Evolutionary conservation across 2,797 vertebrate genomes (phyloP).

Genomic region (Florisuga fusca): DNA sequence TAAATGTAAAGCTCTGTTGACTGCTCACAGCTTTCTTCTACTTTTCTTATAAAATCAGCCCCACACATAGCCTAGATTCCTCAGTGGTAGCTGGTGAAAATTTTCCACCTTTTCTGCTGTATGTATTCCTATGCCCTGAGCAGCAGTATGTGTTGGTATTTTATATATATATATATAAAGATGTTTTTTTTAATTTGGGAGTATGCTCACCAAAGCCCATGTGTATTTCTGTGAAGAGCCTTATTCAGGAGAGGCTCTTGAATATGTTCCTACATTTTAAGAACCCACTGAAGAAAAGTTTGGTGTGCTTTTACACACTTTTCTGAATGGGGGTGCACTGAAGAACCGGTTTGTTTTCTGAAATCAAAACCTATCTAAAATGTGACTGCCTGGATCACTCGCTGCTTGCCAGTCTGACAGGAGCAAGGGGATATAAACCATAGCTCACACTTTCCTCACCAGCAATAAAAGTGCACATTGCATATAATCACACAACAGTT

Average conservation of each 20-base stretch:
- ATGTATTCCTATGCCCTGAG: slow-evolving; percentile 17
- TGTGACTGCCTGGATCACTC: neutral
- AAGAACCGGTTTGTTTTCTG: neutral
- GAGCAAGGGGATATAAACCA: neutral
- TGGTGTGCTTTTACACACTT: neutral
- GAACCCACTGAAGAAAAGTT: neutral
- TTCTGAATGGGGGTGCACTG: neutral
- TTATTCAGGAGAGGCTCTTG: neutral
- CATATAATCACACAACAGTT: neutral
- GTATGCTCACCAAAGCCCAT: neutral
- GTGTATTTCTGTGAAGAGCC: neutral
- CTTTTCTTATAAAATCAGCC: slow-evolving; percentile 29
- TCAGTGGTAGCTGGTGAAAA: slow-evolving; percentile 28
- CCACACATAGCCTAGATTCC: slow-evolving; percentile 30
- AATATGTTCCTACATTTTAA: neutral
- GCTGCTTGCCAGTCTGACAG: neutral
- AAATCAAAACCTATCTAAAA: neutral
- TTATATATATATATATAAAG: neutral
- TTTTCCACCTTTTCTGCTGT: slow-evolving; percentile 22
- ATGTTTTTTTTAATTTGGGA: neutral
- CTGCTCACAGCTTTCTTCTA: slow-evolving; percentile 29
- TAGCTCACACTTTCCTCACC: neutral
- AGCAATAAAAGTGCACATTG: rapidly evolving
- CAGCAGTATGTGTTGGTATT: slow-evolving; percentile 23
- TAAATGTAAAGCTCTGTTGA: neutral